Evolutionary conservation across 2,113 vertebrate genomes (phyloP), one percentile per base, ranked within the genome.

Genomic region (Oceanodroma tethys): DNA sequence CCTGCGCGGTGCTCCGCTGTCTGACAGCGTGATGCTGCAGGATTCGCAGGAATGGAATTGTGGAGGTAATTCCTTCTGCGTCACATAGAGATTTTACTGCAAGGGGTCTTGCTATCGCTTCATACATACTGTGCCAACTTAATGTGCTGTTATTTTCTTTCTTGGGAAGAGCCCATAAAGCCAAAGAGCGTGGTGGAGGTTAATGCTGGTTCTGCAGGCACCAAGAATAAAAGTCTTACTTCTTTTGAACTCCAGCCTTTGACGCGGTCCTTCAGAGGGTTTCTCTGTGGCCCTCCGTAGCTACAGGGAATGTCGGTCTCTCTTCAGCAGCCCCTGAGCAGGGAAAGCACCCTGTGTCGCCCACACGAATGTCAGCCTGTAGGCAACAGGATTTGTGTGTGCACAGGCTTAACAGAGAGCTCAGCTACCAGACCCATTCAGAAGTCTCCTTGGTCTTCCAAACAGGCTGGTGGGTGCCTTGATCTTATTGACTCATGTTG

Each of bases 41-140:
- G 79, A 84, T 90, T 58, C 1, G 2, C 7, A 10, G 74, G 65
- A 72, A 65, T 29, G 59, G 63, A 30, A 74, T 66, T 16, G 11
- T 50, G 43, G 86, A 86, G 84, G 85, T 81, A 94, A 86, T 96
- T 96, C 94, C 63, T 93, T 66, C 71, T 85, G 88, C 27, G 16
- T 93, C 88, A 80, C 88, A 26, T 47, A 13, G 86, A 76, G 84
- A 76, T 93, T 80, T 79, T 88, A 55, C 84, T 93, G 81, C 7
- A 5, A 91, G 86, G 80, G 67, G 43, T 94, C n/a, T 92, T 68
- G 82, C 90, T 91, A 5, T 92, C 21, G 11, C 59, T 70, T 79
- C 15, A 1, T 71, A 30, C 3, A 0, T 65, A 47, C 94, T 30
- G 36, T 63, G 80, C 72, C 72, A 59, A 32, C 56, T 74, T 84